phyloP scores from a whole-genome alignment of 2,113 vertebrate species.

The Microtus richardsoni region DNA sequence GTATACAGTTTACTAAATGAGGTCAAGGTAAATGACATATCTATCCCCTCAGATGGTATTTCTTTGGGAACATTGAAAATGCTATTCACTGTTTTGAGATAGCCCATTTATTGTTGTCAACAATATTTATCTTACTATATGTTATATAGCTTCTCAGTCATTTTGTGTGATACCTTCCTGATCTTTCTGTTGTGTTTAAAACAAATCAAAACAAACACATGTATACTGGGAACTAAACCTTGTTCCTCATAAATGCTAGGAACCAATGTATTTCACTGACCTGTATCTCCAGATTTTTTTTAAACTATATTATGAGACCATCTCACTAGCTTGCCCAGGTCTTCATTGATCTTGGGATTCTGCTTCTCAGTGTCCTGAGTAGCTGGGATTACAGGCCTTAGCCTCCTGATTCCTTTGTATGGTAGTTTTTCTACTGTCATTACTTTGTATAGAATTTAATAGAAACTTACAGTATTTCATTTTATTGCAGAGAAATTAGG shows the following conservation, averaged over 20 bases:
- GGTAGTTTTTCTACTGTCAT: background rate
- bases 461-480: background rate
- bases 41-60: background rate
- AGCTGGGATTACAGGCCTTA: background rate
- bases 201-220: background rate
- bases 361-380: background rate
- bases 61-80: background rate
- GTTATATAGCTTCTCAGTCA: background rate
- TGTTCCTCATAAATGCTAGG: background rate
- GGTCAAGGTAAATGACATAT: background rate
- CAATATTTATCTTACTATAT: background rate
- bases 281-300: background rate
- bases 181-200: background rate
- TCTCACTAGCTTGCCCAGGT: background rate
- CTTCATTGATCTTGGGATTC: background rate
- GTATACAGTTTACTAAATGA: background rate
- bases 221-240: background rate
- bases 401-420: background rate
- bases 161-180: background rate
- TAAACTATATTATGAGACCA: background rate
- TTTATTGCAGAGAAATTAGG: background rate
- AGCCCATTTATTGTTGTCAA: background rate
- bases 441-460: background rate
- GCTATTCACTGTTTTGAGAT: background rate
- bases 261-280: background rate